Evolutionary conservation across 2,797 vertebrate genomes (phyloP).

Genomic region (Glossophaga mutica): DNA sequence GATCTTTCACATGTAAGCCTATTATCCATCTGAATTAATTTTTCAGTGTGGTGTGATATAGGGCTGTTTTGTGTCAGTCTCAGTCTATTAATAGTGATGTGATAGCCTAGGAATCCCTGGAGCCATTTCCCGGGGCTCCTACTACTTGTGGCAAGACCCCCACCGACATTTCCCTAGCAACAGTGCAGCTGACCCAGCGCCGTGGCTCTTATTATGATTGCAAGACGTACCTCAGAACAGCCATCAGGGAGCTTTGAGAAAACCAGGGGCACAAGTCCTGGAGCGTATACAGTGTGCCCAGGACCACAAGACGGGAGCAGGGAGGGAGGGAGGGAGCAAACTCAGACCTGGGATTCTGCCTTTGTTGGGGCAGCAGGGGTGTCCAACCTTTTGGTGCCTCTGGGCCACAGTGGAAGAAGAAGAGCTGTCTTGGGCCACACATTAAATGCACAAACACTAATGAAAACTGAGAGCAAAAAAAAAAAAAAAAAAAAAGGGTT

Average conservation of each 20-base stretch:
- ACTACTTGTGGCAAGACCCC: background rate
- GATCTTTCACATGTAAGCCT: background rate
- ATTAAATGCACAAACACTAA: too few species aligned
- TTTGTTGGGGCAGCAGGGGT: background rate
- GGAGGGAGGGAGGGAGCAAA: background rate
- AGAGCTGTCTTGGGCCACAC: too few species aligned
- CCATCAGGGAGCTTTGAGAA: background rate
- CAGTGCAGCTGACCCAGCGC: background rate
- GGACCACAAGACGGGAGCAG: background rate
- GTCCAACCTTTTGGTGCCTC: too few species aligned
- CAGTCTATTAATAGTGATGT: background rate
- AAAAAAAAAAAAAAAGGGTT: too few species aligned
- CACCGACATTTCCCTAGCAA: background rate
- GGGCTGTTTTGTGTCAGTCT: background rate
- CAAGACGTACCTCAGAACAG: background rate
- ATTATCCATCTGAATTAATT: background rate
- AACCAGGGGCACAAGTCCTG: background rate
- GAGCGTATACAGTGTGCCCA: background rate
- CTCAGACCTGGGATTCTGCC: background rate
- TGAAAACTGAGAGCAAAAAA: too few species aligned
- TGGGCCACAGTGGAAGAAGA: too few species aligned
- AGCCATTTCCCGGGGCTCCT: background rate
- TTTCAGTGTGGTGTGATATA: background rate
- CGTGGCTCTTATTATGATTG: background rate
- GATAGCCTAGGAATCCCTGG: background rate